Evolutionary conservation across 2,113 vertebrate genomes (phyloP), one percentile per base, ranked within the genome.

Genomic region (Tretioscincus oriximinensis): DNA sequence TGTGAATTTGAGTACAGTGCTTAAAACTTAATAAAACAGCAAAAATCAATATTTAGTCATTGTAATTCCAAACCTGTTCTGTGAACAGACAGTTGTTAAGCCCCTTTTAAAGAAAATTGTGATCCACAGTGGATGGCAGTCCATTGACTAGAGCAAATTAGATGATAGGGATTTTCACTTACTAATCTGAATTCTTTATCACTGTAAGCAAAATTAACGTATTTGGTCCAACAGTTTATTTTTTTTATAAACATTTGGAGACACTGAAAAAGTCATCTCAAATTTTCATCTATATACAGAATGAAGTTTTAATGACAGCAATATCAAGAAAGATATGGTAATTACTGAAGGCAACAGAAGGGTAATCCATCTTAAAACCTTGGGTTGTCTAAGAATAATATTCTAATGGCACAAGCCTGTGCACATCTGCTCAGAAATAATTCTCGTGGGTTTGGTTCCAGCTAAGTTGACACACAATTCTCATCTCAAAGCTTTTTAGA

Each of bases 11-110:
- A 91, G 10, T 35, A 76, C 9, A 51, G 9, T 76, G 73, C 22
- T 91, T 85, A 84, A 90, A 93, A 81, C 28, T 69, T 64, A 81
- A 89, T 82, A 84, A 88, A 90, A 76, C 0, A 11, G 18, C 21
- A 77, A 85, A 92, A 90, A 93, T 93, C 87, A 90, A 89, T 90
- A 85, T 75, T 76, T 9, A 91, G 31, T 81, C 54, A 85, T 88
- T 90, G 65, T 64, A 90, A 92, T 88, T 91, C 84, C 60, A 78
- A 84, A 84, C 1, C 20, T 41, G 28, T 76, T 67, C 84, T 87
- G 63, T 35, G 89, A 90, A 90, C 21, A 84, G 78, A 83, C 73
- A 84, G 29, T 71, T 89, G 12, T 78, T 88, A 87, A 89, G 41
- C 35, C 76, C 76, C 82, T 71, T 90, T 89, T 75, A 84, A 89